phyloP scores from a whole-genome alignment of 2,113 vertebrate species.

The Prinia subflava region DNA sequence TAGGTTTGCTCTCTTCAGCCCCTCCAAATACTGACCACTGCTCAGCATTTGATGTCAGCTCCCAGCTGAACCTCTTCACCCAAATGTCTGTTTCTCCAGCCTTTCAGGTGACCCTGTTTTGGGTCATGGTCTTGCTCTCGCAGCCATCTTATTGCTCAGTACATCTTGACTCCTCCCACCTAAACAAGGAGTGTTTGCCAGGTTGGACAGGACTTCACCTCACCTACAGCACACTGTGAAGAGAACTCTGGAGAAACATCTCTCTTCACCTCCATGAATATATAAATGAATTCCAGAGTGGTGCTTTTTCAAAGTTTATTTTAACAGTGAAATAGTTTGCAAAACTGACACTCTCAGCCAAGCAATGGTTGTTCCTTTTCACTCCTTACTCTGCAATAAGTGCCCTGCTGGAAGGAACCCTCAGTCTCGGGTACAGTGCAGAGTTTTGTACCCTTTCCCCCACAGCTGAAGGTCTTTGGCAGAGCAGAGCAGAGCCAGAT shows the following conservation, averaged over 20 bases:
- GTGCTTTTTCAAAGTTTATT: background rate
- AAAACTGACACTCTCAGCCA: background rate
- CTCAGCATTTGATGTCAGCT: background rate
- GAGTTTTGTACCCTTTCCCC: background rate
- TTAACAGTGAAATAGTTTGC: background rate
- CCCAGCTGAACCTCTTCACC: background rate
- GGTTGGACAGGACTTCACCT: background rate
- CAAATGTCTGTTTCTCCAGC: background rate
- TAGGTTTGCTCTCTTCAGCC: background rate
- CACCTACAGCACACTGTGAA: background rate
- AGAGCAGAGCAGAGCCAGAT: background rate
- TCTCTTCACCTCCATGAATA: background rate
- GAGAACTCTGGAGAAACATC: background rate
- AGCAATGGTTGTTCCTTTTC: background rate
- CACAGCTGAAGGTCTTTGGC: background rate
- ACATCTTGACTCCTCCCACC: background rate
- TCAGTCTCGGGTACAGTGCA: background rate
- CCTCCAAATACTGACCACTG: background rate
- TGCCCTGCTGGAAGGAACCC: background rate
- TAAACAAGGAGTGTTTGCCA: accelerated
- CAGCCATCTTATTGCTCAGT: background rate
- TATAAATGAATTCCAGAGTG: background rate
- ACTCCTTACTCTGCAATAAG: background rate
- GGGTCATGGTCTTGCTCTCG: background rate
- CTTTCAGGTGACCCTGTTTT: background rate